phyloP scores from a whole-genome alignment of 1,140 invertebrate genomes.

The Rhopalosiphum maidis region DNA sequence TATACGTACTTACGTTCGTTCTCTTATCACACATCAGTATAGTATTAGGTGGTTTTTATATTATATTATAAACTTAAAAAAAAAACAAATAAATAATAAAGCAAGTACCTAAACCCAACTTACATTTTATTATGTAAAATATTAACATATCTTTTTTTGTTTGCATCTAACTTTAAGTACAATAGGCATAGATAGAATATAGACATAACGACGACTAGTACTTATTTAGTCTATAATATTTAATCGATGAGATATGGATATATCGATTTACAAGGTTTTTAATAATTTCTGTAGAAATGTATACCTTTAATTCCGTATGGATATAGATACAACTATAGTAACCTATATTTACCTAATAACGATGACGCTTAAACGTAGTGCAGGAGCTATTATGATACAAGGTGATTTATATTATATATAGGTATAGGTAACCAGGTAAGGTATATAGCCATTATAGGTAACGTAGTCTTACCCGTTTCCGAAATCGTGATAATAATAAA shows the following conservation, averaged over 20 bases:
- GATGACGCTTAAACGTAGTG: background rate
- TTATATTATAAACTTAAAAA: too few species aligned
- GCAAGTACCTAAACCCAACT: too few species aligned
- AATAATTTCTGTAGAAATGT: background rate
- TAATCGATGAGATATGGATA: background rate
- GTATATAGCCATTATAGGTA: background rate
- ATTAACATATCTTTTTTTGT: too few species aligned
- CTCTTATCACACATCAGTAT: too few species aligned
- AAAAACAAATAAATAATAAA: too few species aligned
- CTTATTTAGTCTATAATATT: background rate
- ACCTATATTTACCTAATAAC: background rate
- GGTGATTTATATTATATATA: background rate
- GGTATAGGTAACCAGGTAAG: too few species aligned
- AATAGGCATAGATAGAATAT: too few species aligned
- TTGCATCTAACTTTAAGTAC: too few species aligned
- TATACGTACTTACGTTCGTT: too few species aligned
- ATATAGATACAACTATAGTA: too few species aligned
- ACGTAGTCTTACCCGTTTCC: background rate
- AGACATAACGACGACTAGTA: background rate
- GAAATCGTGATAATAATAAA: background rate
- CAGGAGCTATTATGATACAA: background rate
- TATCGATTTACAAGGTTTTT: background rate
- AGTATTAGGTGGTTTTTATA: too few species aligned
- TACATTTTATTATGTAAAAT: too few species aligned
- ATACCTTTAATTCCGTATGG: background rate